Evolutionary conservation across 1,140 invertebrate species (phyloP).

Genomic region (Heliconius nattereri): DNA sequence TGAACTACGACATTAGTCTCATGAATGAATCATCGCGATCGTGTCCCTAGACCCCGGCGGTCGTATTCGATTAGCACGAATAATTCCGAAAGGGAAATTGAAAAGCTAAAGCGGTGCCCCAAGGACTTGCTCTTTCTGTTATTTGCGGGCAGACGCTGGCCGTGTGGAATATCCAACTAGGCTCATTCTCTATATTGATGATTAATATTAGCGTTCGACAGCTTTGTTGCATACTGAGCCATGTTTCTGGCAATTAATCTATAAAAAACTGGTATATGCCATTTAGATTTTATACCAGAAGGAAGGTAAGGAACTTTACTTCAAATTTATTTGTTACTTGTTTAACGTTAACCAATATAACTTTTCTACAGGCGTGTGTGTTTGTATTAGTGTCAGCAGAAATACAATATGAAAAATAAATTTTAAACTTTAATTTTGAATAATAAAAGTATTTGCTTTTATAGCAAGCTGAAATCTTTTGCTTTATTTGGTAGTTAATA

Average conservation of each 20-base stretch:
- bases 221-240: not conserved
- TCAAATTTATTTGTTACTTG: no score
- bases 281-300: no score
- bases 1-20: conserved; percentile 68
- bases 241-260: not conserved
- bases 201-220: not conserved
- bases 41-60: conserved; percentile 62
- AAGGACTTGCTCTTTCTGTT: conserved; percentile 79
- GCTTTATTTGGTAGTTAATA: conserved; percentile 38
- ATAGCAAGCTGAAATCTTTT: conserved; percentile 2
- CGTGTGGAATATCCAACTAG: conserved; percentile 70
- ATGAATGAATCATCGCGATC: conserved; percentile 78
- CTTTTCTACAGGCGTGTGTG: not conserved
- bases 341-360: no score
- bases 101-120: conserved; percentile 78
- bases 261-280: not conserved
- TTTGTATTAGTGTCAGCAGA: not conserved
- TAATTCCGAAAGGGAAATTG: conserved; percentile 80
- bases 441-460: not conserved
- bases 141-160: conserved; percentile 63
- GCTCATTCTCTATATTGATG: conserved; percentile 51
- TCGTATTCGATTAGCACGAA: conserved; percentile 79
- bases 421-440: not conserved
- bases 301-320: no score
- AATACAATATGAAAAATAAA: no score